A percentile compares a stretch with the other conserved stretches of the same genome.
phyloP scores from a whole-genome alignment of 2,113 vertebrate genomes.

The Neoarius graeffei region DNA sequence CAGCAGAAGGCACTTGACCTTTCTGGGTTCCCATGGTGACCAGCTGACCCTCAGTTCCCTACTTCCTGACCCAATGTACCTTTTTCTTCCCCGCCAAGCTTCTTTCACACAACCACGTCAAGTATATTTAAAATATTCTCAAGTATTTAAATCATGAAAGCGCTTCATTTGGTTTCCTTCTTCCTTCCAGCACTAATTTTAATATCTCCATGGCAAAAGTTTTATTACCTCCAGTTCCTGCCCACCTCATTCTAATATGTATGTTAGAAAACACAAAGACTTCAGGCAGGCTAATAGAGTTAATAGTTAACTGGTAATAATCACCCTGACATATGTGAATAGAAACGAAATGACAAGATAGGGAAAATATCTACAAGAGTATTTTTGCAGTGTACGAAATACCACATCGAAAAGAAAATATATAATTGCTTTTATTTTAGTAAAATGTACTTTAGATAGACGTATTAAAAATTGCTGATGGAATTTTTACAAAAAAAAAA shows the following conservation, averaged over 20 bases:
- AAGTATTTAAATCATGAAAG: not conserved
- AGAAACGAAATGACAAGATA: constrained; percentile 61
- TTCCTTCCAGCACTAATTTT: constrained; percentile 59
- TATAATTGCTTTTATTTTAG: constrained; percentile 78
- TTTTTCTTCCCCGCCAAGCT: constrained; percentile 11
- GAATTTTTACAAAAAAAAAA: constrained; percentile 56
- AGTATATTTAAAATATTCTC: not conserved
- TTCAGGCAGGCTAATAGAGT: constrained; percentile 55
- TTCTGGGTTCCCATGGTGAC: constrained; percentile 52
- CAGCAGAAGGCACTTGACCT: constrained; percentile 73
- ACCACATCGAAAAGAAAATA: constrained; percentile 70
- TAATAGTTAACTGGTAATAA: constrained; percentile 67
- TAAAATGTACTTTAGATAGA: constrained; percentile 76
- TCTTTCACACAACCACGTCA: constrained; percentile 20
- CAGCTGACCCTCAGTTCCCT: constrained; percentile 23
- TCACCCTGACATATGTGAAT: constrained; percentile 84
- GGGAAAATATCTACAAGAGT: constrained; percentile 68
- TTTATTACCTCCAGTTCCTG: constrained; percentile 44
- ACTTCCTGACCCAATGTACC: not conserved
- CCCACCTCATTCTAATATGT: constrained; percentile 51
- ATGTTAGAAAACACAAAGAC: constrained; percentile 55
- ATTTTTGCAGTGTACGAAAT: constrained; percentile 81
- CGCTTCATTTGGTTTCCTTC: constrained; percentile 40
- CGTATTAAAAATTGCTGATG: constrained; percentile 71
- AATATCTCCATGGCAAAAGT: constrained; percentile 42